Base-by-base conservation (phyloP, 2,888 invertebrate genomes). In the Tiphia femorata region DNA sequence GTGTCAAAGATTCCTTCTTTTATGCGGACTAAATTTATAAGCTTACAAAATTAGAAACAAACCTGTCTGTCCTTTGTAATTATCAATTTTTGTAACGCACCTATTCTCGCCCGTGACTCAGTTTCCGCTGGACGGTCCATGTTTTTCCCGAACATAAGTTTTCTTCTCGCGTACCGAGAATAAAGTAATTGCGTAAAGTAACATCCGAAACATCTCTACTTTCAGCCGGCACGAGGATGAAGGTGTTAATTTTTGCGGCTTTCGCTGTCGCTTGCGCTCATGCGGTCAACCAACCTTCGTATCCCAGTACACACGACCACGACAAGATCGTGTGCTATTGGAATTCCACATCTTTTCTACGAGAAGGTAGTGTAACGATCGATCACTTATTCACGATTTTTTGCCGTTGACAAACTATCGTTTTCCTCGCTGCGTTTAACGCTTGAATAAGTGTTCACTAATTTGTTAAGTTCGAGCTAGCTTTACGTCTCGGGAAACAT, bases 311-410 rank as follows among this genome's bases (percentile, higher is more conserved):
- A 4, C 74, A 80, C 21, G 80, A 85, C 20, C 86, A 86, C 54
- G 83, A 83, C 75, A 91, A 91, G 84, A 88, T 91, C 42, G 84
- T 92, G 73, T 92, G 92, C 79, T 92, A 89, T 81, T 92, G 91
- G 84, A 89, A 92, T 82, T 89, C 90, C 82, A 88, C 87, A 79
- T 88, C 91, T 66, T 88, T 86, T 80, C 86, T 87, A 74, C 86
- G 92, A 77, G 86, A 88, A 85, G 91, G 92, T 92, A 84, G 87
- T 14, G 3, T 17, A n/a, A n/a, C n/a, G n/a, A n/a, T n/a, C 29
- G 8, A 23, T n/a, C 14, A 21, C 27, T 8, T n/a, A 17, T 2
- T 41, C 6, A 41, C 40, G 21, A 38, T 16, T 51, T 20, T 16
- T 12, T 2, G 12, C 17, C 10, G 25, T 17, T n/a, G 7, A 8